Evolutionary conservation across 2,797 vertebrate species (phyloP).

Genomic region (Gallinago solitaria): DNA sequence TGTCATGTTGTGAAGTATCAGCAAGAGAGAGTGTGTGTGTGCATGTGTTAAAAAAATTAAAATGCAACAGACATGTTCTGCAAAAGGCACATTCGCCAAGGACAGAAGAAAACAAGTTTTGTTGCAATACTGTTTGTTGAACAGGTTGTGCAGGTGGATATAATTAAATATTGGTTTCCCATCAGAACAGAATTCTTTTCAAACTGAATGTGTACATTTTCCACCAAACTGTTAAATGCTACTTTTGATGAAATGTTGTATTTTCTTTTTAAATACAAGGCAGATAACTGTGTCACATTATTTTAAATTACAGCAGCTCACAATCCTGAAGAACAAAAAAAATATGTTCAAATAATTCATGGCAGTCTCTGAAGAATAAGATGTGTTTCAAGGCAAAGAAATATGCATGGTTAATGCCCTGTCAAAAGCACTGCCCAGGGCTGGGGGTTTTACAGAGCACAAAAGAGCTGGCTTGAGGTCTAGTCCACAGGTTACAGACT

Average conservation of each 20-base stretch:
- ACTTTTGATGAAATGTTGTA: neutral
- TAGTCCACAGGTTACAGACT: neutral
- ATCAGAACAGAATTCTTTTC: neutral
- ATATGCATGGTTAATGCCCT: neutral
- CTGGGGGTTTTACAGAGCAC: neutral
- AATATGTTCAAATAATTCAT: rapidly evolving
- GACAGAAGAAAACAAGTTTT: neutral
- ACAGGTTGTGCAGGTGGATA: neutral
- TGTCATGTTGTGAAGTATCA: neutral
- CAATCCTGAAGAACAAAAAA: neutral
- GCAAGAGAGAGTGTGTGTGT: neutral
- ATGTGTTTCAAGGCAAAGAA: neutral
- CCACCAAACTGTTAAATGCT: neutral
- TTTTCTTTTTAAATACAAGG: neutral
- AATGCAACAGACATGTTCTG: neutral
- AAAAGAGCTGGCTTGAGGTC: neutral
- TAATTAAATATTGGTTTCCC: neutral
- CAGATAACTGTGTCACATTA: neutral
- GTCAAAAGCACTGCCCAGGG: neutral
- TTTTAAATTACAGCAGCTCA: neutral
- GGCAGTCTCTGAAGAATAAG: neutral
- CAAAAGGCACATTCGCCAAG: neutral
- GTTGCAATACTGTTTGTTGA: neutral
- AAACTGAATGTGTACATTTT: neutral
- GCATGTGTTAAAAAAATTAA: neutral